Conservation (phyloP, 2,113 vertebrate genomes). For the Apodemus speciosus region DNA sequence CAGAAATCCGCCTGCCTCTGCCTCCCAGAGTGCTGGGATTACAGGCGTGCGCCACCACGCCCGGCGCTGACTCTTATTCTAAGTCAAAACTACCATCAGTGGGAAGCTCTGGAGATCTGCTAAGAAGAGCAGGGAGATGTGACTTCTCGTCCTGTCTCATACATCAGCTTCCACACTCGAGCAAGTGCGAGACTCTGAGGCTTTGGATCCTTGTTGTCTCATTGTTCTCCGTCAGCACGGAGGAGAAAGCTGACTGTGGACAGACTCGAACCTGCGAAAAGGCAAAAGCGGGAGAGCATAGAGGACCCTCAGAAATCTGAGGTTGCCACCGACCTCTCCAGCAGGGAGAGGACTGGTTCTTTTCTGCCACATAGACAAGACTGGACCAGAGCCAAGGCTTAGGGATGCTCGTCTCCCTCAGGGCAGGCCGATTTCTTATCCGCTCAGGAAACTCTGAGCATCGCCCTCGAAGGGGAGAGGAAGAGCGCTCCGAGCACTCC, state of each 20-base stretch:
- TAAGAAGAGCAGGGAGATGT: accelerated
- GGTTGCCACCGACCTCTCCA: accelerated
- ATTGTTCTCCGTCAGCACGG: background rate
- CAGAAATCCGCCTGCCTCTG: no score
- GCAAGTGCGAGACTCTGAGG: background rate
- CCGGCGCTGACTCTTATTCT: no score
- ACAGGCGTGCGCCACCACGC: no score
- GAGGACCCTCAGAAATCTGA: background rate
- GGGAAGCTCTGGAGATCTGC: background rate
- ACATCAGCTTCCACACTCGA: background rate
- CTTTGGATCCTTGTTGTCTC: background rate
- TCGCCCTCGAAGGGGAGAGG: background rate
- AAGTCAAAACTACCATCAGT: background rate
- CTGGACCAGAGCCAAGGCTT: background rate
- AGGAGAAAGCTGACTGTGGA: background rate
- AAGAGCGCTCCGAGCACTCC: background rate
- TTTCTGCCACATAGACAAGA: background rate
- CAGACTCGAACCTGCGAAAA: background rate
- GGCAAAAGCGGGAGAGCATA: background rate
- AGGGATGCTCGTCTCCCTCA: accelerated
- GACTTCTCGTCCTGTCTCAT: background rate
- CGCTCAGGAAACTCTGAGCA: background rate
- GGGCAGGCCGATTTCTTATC: accelerated
- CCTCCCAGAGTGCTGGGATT: no score
- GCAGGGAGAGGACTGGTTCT: background rate